These are phyloP conservation scores for Salvelinus fontinalis DNA, from an alignment of 2,113 vertebrate species.

Conservation along the genomic window DNA sequence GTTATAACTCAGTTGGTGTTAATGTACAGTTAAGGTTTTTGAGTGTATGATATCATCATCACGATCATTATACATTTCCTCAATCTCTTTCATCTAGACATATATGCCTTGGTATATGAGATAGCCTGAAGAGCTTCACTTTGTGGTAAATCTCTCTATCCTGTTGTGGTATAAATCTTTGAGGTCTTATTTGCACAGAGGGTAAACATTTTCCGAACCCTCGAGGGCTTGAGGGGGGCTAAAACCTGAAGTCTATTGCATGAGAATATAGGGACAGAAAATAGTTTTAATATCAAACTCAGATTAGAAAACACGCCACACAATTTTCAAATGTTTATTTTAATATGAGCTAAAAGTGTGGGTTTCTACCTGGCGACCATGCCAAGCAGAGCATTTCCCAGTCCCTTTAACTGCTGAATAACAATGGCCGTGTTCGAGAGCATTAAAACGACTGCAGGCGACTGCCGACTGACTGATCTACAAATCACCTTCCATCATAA, in stretches of 20 bases:
- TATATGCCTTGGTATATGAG: not conserved
- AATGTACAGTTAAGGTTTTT: no score
- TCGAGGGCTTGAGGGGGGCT: no score
- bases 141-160: no score
- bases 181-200: not conserved
- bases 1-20: no score
- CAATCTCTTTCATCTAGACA: no score
- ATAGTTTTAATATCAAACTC: not conserved
- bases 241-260: no score
- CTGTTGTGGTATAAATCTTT: not conserved
- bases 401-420: slow-evolving; percentile 21
- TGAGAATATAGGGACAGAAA: not conserved
- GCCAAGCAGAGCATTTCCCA: slow-evolving; percentile 45
- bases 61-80: no score
- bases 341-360: not conserved
- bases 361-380: not conserved
- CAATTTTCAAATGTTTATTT: slow-evolving; percentile 14
- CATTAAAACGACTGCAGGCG: no score
- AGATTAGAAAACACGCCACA: slow-evolving; percentile 14
- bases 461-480: no score
- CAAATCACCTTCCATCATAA: no score
- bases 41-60: no score
- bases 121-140: no score
- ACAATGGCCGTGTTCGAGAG: slow-evolving; percentile 23
- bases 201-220: not conserved